Conservation (phyloP, 2,113 vertebrate genomes). For the Ictalurus punctatus region DNA sequence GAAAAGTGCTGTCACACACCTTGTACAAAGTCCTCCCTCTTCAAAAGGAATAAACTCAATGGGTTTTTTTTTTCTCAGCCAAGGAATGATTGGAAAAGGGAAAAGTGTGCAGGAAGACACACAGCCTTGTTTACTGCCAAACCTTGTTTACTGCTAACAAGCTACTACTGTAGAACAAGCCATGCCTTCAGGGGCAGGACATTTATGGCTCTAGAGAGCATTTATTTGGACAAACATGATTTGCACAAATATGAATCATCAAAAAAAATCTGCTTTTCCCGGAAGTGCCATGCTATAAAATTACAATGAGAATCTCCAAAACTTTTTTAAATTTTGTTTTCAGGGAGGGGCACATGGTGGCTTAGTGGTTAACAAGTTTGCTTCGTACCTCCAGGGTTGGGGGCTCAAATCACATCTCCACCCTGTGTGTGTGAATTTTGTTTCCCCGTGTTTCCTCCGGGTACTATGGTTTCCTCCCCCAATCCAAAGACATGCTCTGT, state of each 20-base stretch:
- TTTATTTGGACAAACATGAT: not conserved
- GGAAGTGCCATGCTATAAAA: not conserved
- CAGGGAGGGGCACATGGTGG: too few relatives aligned
- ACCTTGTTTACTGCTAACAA: not conserved
- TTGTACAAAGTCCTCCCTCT: not conserved
- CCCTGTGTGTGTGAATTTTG: too few relatives aligned
- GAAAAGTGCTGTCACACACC: not conserved
- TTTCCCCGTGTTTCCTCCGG: too few relatives aligned
- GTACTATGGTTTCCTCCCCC: too few relatives aligned
- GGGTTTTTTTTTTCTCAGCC: not conserved
- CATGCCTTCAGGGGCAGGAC: not conserved
- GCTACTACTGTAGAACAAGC: constrained; percentile 2
- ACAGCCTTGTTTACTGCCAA: not conserved
- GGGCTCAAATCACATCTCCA: too few relatives aligned
- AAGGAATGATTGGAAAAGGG: not conserved
- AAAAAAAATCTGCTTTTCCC: not conserved
- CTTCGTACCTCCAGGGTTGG: too few relatives aligned
- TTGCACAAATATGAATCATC: not conserved
- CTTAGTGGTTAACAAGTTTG: too few relatives aligned
- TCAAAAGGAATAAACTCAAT: not conserved
- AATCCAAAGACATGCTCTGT: too few relatives aligned
- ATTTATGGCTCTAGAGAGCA: not conserved
- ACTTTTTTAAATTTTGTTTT: too few relatives aligned
- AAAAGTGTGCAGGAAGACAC: constrained; percentile 6
- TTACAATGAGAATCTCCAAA: not conserved